Base-by-base conservation (phyloP, 2,113 vertebrate species). In the Crotalus tigris region DNA sequence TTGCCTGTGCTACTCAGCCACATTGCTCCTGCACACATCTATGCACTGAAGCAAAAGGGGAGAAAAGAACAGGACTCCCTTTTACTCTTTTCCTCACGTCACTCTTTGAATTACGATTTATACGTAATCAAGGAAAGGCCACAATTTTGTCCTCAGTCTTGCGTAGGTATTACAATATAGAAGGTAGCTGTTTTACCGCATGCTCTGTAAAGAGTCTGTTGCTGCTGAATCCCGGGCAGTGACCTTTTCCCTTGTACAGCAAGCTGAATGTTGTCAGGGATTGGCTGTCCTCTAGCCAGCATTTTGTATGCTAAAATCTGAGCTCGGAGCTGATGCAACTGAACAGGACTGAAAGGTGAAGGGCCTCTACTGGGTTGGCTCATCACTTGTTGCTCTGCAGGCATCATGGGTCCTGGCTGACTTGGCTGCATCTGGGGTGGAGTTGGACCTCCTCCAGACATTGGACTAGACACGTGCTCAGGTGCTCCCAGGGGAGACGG, bases 291-390 rank as follows among this genome's bases (percentile, higher is more conserved):
- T 21, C 99, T 98, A 85, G 98, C 98, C 95, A 99, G 96, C 98
- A 99, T 99, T 97, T 99, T 99, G 95, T 99, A 99, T 87, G 99
- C 99, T 88, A 99, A 97, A 96, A 99, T 99, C 96, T 99, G 99
- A 96, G 99, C 99, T 89, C 99, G 97, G 19, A 99, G 98, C 97
- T 99, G 99, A 97, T 99, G 99, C 90, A 99, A 97, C 96, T 99
- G 99, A 75, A 99, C 97, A 0, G 99, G 98, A 93, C 98, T 99
- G 95, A 99, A 99, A 89, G 99, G 98, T 5, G 99, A 99, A 89
- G 98, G 98, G 8, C 98, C 98, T 89, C 99, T 98, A 11, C 94
- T 98, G 93, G 98, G 97, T 33, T 98, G 99, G 94, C 94, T 98
- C 98, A 99, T 99, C 44, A 97, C 98, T 95, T 99, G 99, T 3